These are phyloP conservation scores for Eristalinus sepulchralis DNA, from an alignment of 2,888 invertebrate genomes.

Conservation along the genomic window DNA sequence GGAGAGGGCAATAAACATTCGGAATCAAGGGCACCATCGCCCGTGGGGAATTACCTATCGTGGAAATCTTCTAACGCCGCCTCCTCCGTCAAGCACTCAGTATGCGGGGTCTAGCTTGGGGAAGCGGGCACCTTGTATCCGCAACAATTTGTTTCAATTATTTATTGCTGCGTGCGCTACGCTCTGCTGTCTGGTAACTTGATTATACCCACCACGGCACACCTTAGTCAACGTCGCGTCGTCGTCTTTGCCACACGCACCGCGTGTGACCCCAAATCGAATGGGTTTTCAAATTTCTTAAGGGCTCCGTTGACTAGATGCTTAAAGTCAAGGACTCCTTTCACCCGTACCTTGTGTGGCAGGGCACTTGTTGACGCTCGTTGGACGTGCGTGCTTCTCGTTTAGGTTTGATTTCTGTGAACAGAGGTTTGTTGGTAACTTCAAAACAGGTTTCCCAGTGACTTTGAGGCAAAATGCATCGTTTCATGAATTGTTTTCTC, in stretches of 20 bases:
- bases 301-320: neutral
- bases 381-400: neutral
- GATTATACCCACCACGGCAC: conserved; percentile 16
- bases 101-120: neutral
- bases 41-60: conserved; percentile 45
- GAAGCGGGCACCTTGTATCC: conserved; percentile 16
- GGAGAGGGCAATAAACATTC: conserved; percentile 60
- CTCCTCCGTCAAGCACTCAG: neutral
- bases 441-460: conserved; percentile 14
- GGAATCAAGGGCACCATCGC: conserved; percentile 55
- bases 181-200: conserved; percentile 42
- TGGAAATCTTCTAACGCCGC: conserved; percentile 1
- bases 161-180: conserved; percentile 39
- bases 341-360: neutral
- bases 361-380: neutral
- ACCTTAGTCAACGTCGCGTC: no score
- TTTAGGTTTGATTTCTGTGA: conserved; percentile 14
- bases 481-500: neutral
- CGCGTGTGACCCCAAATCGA: conserved; percentile 49
- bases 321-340: conserved; percentile 48
- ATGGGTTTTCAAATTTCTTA: neutral
- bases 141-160: conserved; percentile 55
- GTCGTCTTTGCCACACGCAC: neutral
- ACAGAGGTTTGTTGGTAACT: neutral
- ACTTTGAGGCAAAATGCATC: conserved; percentile 35